phyloP scores from a whole-genome alignment of 2,888 invertebrate species.

The Escarpia spicata region DNA sequence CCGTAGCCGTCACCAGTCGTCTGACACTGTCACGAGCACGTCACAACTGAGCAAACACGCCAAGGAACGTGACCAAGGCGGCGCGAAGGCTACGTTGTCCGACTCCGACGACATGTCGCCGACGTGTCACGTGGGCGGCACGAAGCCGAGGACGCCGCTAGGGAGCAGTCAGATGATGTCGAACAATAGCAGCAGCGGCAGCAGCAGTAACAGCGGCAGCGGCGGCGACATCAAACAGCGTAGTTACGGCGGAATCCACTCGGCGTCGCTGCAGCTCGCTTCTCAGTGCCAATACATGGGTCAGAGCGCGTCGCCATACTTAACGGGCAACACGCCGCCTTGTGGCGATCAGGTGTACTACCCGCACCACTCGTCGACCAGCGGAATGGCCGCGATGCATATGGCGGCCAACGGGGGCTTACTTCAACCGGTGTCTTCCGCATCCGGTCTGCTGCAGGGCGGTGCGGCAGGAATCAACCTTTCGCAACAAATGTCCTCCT shows the following conservation, averaged over 20 bases:
- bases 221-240: neutral
- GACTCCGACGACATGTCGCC: constrained; percentile 4
- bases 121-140: neutral
- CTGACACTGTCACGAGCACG: neutral
- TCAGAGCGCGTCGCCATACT: constrained; percentile 39
- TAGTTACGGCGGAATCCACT: neutral
- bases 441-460: neutral
- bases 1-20: neutral
- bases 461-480: neutral
- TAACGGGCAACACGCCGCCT: constrained; percentile 40
- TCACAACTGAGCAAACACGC: constrained; percentile 9
- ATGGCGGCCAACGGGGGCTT: constrained; percentile 24
- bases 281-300: constrained; percentile 50
- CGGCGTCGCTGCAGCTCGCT: constrained; percentile 16
- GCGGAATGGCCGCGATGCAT: constrained; percentile 41
- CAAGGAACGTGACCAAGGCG: neutral
- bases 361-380: constrained; percentile 53
- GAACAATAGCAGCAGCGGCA: constrained; percentile 12
- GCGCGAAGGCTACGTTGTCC: neutral
- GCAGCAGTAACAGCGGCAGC: neutral
- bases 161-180: constrained; percentile 5
- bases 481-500: constrained; percentile 31
- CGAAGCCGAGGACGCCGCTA: neutral
- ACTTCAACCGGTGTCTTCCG: constrained; percentile 8
- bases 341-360: constrained; percentile 54